Base-by-base conservation (phyloP, 35 echinoderm and acorn worm genomes). In the Heliocidaris erythrogramma region DNA sequence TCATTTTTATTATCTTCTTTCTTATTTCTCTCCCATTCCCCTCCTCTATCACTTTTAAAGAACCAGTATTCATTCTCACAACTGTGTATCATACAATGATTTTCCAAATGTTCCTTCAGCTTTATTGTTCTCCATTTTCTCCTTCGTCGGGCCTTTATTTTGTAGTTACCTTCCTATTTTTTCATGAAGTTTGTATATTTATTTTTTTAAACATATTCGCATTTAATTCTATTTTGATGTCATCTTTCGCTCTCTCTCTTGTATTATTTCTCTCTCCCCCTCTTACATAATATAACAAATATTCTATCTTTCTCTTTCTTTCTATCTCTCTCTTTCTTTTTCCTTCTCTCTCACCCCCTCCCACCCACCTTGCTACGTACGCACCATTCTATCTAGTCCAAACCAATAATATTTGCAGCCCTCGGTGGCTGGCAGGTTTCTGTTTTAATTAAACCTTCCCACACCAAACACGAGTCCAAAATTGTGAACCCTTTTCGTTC, bases 381-480 rank as follows among this genome's bases (percentile, higher is more conserved):
- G 65, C 65, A 78, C 27, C 21, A 78, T 21, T 78, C 8, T 78
- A 78, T 18, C 65, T 27, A 7, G 65, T 89, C 31, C 87, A 24
- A 89, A 30, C 87, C 87, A 89, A 89, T 89, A 89, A 89, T 89
- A 48, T 89, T 89, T 89, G 31, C 87, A 89, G 31, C 47, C 87
- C 14, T 24, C 87, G 18, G 87, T 32, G 12, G 87, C 87, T 89
- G 9, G 87, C 87, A 89, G 87, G 87, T 89, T 89, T 89, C 31
- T 89, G 47, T 89, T 89, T 89, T 89, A 89, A 89, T 89, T 89
- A 89, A 89, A 89, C 87, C 87, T 47, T 89, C 31, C 47, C 87
- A 32, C 31, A 32, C 31, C 87, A 13, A 48, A 47, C 32, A 89
- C 47, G 87, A 89, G 31, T 42, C 31, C 47, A 78, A 89, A 89